Conservation (phyloP, 2,113 vertebrate species). For the Alligator mississippiensis region DNA sequence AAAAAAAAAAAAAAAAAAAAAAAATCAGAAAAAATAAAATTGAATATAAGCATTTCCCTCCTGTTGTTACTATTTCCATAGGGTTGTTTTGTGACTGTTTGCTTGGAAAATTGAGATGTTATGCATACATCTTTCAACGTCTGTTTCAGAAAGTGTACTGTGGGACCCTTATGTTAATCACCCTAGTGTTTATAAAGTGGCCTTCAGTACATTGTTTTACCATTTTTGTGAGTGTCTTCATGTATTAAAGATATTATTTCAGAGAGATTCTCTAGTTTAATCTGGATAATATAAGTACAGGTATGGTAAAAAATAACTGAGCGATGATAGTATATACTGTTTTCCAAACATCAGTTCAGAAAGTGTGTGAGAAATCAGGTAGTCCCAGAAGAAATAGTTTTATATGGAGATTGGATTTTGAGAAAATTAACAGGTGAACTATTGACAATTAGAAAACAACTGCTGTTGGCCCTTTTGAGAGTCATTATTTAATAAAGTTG, state of each 20-base stretch:
- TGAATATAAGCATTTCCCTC: not conserved
- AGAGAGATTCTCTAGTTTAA: not conserved
- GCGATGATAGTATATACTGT: not conserved
- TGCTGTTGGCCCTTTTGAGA: not conserved
- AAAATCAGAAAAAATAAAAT: not conserved
- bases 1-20: not conserved
- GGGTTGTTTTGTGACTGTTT: not conserved
- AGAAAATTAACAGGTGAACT: not conserved
- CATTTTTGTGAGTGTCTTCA: not conserved
- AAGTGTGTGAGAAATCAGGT: fast-evolving
- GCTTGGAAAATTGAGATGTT: not conserved
- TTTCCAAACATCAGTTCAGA: not conserved
- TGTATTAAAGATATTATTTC: not conserved
- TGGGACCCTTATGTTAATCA: not conserved
- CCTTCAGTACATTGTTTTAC: not conserved
- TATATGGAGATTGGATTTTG: too few relatives aligned
- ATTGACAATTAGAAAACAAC: not conserved
- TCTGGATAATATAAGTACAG: not conserved
- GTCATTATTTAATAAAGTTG: not conserved
- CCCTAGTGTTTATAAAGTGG: not conserved
- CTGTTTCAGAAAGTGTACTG: not conserved
- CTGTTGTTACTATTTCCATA: not conserved
- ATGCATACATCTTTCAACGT: fast-evolving
- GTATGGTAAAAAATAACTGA: not conserved
- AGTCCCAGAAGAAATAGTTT: not conserved